These are phyloP conservation scores for Salpingus planirostris DNA, from an alignment of 2,888 invertebrate species.

Conservation along the genomic window DNA sequence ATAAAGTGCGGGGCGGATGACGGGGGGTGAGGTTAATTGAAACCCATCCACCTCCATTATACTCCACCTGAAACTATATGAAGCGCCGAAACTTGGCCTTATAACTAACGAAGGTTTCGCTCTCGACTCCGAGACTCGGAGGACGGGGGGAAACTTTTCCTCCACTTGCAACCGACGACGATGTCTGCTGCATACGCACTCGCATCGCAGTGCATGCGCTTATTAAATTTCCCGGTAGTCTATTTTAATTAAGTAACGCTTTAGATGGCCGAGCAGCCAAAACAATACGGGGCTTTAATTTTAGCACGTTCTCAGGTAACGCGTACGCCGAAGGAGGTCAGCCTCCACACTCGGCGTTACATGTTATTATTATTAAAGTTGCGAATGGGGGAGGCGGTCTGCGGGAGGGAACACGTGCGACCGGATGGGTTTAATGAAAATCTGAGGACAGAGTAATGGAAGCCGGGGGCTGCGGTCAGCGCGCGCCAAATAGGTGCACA, in stretches of 20 bases:
- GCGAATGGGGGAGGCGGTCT: constrained; percentile 16
- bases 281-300: constrained; percentile 17
- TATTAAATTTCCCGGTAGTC: too few species aligned
- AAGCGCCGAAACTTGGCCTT: constrained; percentile 33
- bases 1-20: constrained; percentile 24
- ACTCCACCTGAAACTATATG: constrained; percentile 36
- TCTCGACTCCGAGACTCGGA: too few species aligned
- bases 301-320: constrained; percentile 14
- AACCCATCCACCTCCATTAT: constrained; percentile 39
- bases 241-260: background rate
- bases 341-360: constrained; percentile 4
- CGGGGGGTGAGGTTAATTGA: constrained; percentile 37
- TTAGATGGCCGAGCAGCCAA: constrained; percentile 6
- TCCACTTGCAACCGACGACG: too few species aligned
- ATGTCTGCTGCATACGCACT: too few species aligned
- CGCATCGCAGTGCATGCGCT: too few species aligned
- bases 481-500: constrained; percentile 13
- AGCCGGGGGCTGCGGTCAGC: constrained; percentile 20
- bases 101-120: too few species aligned
- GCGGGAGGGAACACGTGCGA: constrained; percentile 19
- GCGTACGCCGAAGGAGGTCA: too few species aligned
- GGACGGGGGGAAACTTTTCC: too few species aligned
- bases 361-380: constrained; percentile 5
- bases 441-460: constrained; percentile 26
- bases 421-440: constrained; percentile 29